Percentiles rank a stretch among this genome's conserved stretches.
Evolutionary conservation across 2,888 invertebrate species (phyloP).

Genomic region (Pseudeuparius sepicola): DNA sequence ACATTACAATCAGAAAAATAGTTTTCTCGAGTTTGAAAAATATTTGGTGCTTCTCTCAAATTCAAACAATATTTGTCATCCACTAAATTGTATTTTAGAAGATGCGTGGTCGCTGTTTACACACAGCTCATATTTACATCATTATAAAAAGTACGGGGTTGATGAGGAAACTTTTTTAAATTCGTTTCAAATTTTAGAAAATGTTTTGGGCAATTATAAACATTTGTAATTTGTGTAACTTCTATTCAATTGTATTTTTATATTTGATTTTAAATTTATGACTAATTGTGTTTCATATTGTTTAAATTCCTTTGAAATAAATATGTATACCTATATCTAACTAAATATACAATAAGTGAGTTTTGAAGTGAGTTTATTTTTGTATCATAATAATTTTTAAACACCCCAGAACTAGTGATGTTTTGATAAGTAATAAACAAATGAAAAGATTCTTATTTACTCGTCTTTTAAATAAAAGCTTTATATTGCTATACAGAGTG

Average conservation of each 20-base stretch:
- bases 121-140: conserved; percentile 43
- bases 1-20: conserved; percentile 36
- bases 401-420: too few relatives aligned
- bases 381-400: too few relatives aligned
- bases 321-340: too few relatives aligned
- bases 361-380: too few relatives aligned
- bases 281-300: too few relatives aligned
- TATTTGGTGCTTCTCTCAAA: conserved; percentile 40
- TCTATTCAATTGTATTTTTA: not conserved
- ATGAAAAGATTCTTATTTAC: too few relatives aligned
- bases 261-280: conserved; percentile 7
- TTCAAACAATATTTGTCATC: conserved; percentile 36
- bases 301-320: too few relatives aligned
- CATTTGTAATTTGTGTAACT: conserved; percentile 27
- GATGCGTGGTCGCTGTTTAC: conserved; percentile 42
- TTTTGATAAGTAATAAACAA: too few relatives aligned
- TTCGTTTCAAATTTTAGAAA: conserved; percentile 43
- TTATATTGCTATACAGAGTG: too few relatives aligned
- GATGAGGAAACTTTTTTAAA: conserved; percentile 41
- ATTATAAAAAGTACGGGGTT: conserved; percentile 41
- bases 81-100: conserved; percentile 36
- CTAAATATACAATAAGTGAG: too few relatives aligned
- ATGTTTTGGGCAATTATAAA: conserved; percentile 39
- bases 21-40: conserved; percentile 37
- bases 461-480: too few relatives aligned